Conservation (phyloP, 2,113 vertebrate genomes). For the Lycaon pictus region DNA sequence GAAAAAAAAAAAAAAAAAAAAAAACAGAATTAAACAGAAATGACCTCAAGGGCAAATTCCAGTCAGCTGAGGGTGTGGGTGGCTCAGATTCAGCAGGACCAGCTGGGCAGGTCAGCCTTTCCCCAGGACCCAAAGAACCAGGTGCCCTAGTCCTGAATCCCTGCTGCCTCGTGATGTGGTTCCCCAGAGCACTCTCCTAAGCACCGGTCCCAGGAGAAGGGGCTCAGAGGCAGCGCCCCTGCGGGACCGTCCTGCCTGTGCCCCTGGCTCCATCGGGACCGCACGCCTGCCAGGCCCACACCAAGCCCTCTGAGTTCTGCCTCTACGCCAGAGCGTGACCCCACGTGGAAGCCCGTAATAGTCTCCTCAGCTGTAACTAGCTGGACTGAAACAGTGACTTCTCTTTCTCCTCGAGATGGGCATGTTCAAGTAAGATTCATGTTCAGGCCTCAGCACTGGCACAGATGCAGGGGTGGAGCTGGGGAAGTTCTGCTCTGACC, state of each 20-base stretch:
- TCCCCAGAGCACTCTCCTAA: neutral
- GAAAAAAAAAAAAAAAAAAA: neutral
- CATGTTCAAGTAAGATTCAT: too few species aligned
- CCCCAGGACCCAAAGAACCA: too few species aligned
- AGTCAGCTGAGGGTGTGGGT: neutral
- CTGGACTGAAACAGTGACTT: neutral
- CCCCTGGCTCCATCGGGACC: neutral
- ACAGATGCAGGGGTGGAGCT: neutral
- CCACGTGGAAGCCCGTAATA: neutral
- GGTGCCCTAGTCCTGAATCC: too few species aligned
- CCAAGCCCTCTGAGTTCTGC: neutral
- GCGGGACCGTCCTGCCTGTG: neutral
- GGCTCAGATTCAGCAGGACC: neutral
- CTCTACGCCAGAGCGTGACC: neutral
- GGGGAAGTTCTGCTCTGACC: neutral
- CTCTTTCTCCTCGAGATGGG: neutral
- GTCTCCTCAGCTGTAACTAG: neutral
- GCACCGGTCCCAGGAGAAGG: neutral
- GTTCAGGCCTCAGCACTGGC: neutral
- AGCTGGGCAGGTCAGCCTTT: neutral
- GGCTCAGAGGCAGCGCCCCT: neutral
- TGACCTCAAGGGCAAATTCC: neutral
- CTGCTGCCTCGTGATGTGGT: too few species aligned
- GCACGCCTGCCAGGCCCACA: neutral
- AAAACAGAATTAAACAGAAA: neutral